phyloP scores from a whole-genome alignment of 2,888 invertebrate species.

The Ecdyonurus torrentis region DNA sequence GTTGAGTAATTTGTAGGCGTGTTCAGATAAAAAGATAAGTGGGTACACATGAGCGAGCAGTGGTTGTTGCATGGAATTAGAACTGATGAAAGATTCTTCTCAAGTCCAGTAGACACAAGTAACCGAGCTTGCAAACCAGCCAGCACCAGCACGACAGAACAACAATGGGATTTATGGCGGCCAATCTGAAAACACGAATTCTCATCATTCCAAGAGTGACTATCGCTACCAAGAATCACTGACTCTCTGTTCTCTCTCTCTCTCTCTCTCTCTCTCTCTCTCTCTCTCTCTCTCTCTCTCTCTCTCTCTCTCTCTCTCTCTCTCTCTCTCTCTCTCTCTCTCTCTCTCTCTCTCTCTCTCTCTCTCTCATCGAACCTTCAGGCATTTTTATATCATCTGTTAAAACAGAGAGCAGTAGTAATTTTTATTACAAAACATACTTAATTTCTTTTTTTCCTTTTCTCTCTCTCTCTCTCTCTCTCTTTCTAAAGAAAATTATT shows the following conservation, averaged over 20 bases:
- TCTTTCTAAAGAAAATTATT: too few species aligned
- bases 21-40: neutral
- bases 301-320: too few species aligned
- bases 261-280: slow-evolving; percentile 6
- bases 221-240: neutral
- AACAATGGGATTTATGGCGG: neutral
- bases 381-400: too few species aligned
- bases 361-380: too few species aligned
- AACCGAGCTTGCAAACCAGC: too few species aligned
- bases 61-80: neutral
- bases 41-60: neutral
- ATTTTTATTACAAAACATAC: too few species aligned
- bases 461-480: too few species aligned
- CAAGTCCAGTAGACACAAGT: neutral
- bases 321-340: too few species aligned
- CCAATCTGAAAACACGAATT: neutral
- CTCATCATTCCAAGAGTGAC: neutral
- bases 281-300: neutral
- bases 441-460: too few species aligned
- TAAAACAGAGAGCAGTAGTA: too few species aligned
- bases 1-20: neutral
- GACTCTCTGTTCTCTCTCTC: slow-evolving; percentile 8
- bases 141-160: neutral
- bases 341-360: too few species aligned
- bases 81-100: neutral